Evolutionary conservation across 2,888 invertebrate genomes (phyloP).

Genomic region (Drosophila austrosaltans): DNA sequence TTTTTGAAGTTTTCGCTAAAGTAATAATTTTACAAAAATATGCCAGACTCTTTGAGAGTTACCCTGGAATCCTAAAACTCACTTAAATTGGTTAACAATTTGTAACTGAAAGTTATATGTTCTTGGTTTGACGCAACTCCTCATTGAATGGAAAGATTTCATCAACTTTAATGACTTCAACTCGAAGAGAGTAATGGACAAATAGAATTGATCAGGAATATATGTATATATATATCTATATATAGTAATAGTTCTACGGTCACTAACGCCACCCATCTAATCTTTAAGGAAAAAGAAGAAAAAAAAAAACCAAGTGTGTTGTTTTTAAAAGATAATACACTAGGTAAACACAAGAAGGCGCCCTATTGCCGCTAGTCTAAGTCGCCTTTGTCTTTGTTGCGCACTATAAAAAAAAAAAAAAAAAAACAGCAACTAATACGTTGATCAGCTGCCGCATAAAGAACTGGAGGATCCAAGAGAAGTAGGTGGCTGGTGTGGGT

Average conservation of each 20-base stretch:
- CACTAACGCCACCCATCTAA: constrained; percentile 1
- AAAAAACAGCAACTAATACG: neutral
- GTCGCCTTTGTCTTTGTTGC: constrained; percentile 1
- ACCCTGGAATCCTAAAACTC: no score
- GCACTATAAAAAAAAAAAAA: neutral
- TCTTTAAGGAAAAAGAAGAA: neutral
- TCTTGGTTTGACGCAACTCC: no score
- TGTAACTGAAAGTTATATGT: no score
- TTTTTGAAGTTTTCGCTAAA: no score
- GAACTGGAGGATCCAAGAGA: neutral
- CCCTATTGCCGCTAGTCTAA: constrained; percentile 1
- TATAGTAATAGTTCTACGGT: neutral
- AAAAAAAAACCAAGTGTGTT: neutral
- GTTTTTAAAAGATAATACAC: constrained; percentile 9
- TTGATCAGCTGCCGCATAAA: neutral
- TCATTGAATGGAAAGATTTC: no score
- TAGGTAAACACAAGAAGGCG: constrained; percentile 9
- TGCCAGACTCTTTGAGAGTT: no score
- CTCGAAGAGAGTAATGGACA: neutral
- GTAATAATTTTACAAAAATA: no score
- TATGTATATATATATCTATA: neutral
- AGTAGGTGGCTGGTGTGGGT: neutral
- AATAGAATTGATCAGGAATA: neutral
- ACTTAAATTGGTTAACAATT: no score
- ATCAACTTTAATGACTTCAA: neutral